phyloP scores from a whole-genome alignment of 2,888 invertebrate species.

The Rhyacophila evoluta region DNA sequence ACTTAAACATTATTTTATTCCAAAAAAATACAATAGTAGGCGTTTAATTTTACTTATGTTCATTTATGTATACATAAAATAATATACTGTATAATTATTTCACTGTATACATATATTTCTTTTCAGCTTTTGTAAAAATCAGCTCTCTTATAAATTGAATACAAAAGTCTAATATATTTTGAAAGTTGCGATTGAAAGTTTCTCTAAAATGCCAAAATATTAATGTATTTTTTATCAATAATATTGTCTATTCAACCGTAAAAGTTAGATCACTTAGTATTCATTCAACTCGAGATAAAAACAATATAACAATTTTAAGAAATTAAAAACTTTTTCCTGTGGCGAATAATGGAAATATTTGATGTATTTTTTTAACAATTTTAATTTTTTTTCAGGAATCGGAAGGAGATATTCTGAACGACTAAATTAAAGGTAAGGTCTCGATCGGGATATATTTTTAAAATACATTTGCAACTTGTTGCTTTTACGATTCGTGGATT shows the following conservation, averaged over 20 bases:
- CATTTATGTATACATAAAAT: no score
- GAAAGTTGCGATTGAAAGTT: not conserved
- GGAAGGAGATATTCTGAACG: not conserved
- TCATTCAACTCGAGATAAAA: not conserved
- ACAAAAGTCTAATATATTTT: not conserved
- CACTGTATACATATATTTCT: no score
- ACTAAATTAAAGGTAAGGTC: not conserved
- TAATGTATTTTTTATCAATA: not conserved
- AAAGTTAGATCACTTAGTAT: not conserved
- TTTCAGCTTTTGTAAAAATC: no score
- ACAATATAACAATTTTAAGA: no score
- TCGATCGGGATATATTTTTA: no score
- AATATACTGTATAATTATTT: no score
- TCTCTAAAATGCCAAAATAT: not conserved
- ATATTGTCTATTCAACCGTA: not conserved
- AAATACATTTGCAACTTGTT: no score
- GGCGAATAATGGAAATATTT: not conserved
- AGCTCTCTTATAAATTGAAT: not conserved
- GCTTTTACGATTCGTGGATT: no score
- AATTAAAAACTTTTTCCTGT: not conserved
- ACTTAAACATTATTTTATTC: no score
- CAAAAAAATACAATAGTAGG: no score
- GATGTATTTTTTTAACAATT: not conserved
- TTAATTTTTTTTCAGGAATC: not conserved
- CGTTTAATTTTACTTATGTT: no score